A percentile compares a stretch with the other conserved stretches of the same genome.
phyloP scores from a whole-genome alignment of 2,888 invertebrate genomes.

The Xylocampa areola region DNA sequence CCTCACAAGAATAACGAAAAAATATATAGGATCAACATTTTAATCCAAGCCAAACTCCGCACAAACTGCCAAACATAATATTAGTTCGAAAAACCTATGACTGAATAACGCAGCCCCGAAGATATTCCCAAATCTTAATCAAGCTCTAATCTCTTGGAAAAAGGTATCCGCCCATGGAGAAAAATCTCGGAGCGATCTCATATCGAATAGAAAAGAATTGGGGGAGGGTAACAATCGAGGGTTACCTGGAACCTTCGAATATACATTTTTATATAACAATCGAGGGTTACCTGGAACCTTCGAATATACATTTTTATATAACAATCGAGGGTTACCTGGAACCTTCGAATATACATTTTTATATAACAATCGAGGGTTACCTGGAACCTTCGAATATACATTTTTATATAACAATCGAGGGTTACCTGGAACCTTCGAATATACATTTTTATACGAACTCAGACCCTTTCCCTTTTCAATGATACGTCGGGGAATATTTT shows the following conservation, averaged over 20 bases:
- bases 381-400: conserved; percentile 59
- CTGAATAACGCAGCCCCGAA: conserved; percentile 49
- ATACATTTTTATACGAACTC: conserved; percentile 55
- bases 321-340: conserved; percentile 60
- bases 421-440: conserved; percentile 60
- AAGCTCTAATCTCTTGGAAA: conserved; percentile 64
- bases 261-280: too few species aligned
- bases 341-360: conserved; percentile 57
- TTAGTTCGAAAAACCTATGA: conserved; percentile 40
- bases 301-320: too few species aligned
- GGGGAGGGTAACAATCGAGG: conserved; percentile 56
- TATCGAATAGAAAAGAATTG: conserved; percentile 69
- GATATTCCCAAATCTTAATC: conserved; percentile 61
- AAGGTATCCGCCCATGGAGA: conserved; percentile 55
- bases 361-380: conserved; percentile 59
- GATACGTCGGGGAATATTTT: conserved; percentile 65
- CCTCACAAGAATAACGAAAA: conserved; percentile 22
- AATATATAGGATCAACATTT: conserved; percentile 28
- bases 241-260: conserved; percentile 60
- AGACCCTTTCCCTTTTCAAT: conserved; percentile 62
- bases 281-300: conserved; percentile 59
- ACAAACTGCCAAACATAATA: conserved; percentile 34
- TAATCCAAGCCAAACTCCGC: conserved; percentile 22
- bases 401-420: conserved; percentile 56
- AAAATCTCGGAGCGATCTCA: conserved; percentile 60